These are phyloP conservation scores for Lordiphosa collinella DNA, from an alignment of 1,140 invertebrate genomes.

Conservation along the genomic window DNA sequence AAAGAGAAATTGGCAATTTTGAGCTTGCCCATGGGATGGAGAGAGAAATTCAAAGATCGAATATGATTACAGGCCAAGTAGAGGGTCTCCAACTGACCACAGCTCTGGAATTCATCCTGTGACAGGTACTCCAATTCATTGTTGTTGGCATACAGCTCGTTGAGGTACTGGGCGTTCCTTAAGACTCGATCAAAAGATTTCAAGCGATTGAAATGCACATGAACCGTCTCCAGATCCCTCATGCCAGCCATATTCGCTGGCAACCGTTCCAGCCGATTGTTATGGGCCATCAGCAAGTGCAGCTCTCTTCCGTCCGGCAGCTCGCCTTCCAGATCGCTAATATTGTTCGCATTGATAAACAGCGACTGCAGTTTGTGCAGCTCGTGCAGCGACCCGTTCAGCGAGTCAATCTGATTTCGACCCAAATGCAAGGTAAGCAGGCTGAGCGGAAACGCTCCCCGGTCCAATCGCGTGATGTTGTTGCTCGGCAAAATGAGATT, in stretches of 20 bases:
- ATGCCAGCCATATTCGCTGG: conserved; percentile 86
- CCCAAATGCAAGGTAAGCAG: conserved; percentile 86
- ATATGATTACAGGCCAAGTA: conserved; percentile 86
- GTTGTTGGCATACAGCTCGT: conserved; percentile 84
- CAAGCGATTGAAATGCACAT: conserved; percentile 86
- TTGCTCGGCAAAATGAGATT: conserved; percentile 86
- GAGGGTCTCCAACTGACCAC: conserved; percentile 84
- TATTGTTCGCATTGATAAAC: conserved; percentile 87
- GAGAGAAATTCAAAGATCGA: conserved; percentile 85
- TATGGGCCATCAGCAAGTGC: conserved; percentile 85
- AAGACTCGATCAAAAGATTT: conserved; percentile 85
- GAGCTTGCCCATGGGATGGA: conserved; percentile 85
- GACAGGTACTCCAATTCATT: conserved; percentile 87
- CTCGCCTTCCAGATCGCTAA: conserved; percentile 87
- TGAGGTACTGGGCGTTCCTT: conserved; percentile 84
- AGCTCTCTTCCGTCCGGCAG: conserved; percentile 85
- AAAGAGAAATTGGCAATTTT: conserved; percentile 86
- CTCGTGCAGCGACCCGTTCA: conserved; percentile 87
- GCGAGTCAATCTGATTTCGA: conserved; percentile 84
- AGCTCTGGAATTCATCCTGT: conserved; percentile 87
- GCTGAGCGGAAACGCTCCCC: conserved; percentile 83
- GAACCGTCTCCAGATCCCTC: conserved; percentile 84
- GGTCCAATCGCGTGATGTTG: conserved; percentile 85
- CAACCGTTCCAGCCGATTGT: conserved; percentile 85
- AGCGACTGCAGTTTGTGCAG: conserved; percentile 87